Conservation (phyloP, 2,113 vertebrate genomes). For the Hyaena hyaena region DNA sequence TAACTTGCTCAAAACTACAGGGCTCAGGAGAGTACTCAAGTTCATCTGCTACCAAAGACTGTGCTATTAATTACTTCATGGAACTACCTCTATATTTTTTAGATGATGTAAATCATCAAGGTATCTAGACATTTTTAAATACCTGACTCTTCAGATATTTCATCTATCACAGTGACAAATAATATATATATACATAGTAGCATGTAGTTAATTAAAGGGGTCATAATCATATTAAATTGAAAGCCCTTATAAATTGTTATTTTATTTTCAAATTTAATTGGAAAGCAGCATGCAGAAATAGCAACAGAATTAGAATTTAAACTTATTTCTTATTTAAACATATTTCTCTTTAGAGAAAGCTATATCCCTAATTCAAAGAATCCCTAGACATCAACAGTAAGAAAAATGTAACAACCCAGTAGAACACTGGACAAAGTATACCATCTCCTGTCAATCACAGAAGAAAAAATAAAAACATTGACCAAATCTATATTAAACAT, state of each 20-base stretch:
- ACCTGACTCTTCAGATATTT: background rate
- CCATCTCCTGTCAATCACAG: background rate
- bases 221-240: background rate
- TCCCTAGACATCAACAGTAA: background rate
- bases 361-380: background rate
- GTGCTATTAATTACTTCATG: background rate
- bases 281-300: background rate
- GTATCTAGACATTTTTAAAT: background rate
- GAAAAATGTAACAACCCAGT: background rate
- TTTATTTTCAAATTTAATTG: background rate
- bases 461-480: background rate
- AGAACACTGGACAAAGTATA: background rate
- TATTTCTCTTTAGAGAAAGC: background rate
- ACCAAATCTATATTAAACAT: background rate
- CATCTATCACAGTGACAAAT: background rate
- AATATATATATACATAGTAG: background rate
- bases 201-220: background rate
- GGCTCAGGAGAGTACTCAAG: background rate
- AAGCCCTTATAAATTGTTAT: background rate
- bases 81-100: background rate
- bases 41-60: slow-evolving; percentile 2
- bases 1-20: background rate
- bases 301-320: background rate
- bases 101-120: background rate
- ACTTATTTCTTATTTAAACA: background rate